Base-by-base conservation (phyloP, 2,113 vertebrate genomes). In the Proterorhinus semilunaris region DNA sequence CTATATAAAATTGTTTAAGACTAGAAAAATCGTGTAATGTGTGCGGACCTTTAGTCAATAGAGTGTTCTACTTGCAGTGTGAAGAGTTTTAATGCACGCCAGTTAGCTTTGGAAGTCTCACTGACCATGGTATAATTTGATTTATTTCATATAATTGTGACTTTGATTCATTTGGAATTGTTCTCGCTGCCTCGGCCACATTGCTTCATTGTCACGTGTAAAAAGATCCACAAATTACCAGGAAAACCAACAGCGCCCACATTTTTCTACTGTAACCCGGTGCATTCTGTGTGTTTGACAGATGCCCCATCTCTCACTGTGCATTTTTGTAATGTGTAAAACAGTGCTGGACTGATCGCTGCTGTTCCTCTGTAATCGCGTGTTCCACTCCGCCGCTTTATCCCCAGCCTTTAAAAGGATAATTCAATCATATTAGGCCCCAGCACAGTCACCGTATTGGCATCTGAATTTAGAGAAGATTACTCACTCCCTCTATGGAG, bases 401-500 rank as follows among this genome's bases (percentile, higher is more conserved):
- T 71, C 42, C 36, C 55, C n/a, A 61, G 8, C 59, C 49, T 68
- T 74, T 62, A 13, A 74, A 21, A 74, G 36, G 66, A 82, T 68
- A 57, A 75, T 66, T 67, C 27, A 55, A 66, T 76, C 54, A 61
- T 47, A 71, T 71, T 46, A 68, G 50, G 76, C 64, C 66, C 63
- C 44, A 27, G 6, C 9, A 66, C 21, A 70, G 65, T 52, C 49
- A 15, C 53, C 62, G 27, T 36, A 13, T 27, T 65, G 54, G 45
- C 42, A 68, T 79, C 54, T 64, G 59, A 70, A 17, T 42, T 65
- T 50, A 65, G 0, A n/a, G 48, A 52, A 15, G 16, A 68, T 83
- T 70, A 67, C 66, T 36, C 53, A 65, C 10, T 54, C 53, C 65
- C 7, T 49, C 49, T 51, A 61, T 79, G 15, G 42, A 62, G 21